Evolutionary conservation across 2,888 invertebrate species (phyloP), one percentile per base, ranked within the genome.

Genomic region (Netelia melanura): DNA sequence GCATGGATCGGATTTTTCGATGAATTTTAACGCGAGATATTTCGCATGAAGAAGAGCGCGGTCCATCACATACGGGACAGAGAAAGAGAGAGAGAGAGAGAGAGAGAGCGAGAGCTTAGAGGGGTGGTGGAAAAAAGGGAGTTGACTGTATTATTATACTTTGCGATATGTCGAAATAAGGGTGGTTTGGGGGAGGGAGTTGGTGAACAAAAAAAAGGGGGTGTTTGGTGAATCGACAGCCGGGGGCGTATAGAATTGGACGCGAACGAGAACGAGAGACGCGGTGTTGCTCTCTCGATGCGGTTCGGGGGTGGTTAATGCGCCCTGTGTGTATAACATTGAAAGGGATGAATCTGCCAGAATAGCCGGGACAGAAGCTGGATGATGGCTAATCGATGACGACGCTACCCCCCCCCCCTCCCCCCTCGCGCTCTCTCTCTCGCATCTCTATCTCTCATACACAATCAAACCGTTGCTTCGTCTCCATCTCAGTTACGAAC

Each of bases 321-420:
- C 76, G 43, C 64, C 14, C 11, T 48, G 48, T 48, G 48, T 48
- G 48, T 58, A 17, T 58, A n/a, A 21, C 21, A 21, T 58, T 3
- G n/a, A 9, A 23, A 1, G 17, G 58, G 21, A 76, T 64, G 68
- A 81, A 84, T 84, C 64, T 70, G 86, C 82, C 82, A 86, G 86
- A 79, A 85, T 72, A 23, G 71, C 83, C 81, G 78, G 85, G 78
- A 70, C 83, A 83, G 86, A 87, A 87, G 76, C 87, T 85, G 77
- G 64, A 62, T 78, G 87, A 87, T 86, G 85, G 87, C 87, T 86
- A 87, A 87, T 87, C 87, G 87, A 87, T 87, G 85, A 86, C 85
- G 84, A 81, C 72, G 78, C 81, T 86, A 78, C 81, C 81, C 77
- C 75, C 75, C 80, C 80, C 52, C 52, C 11, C 25, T 68, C 52